Evolutionary conservation across 2,888 invertebrate genomes (phyloP).

Genomic region (Yponomeuta cagnagella): DNA sequence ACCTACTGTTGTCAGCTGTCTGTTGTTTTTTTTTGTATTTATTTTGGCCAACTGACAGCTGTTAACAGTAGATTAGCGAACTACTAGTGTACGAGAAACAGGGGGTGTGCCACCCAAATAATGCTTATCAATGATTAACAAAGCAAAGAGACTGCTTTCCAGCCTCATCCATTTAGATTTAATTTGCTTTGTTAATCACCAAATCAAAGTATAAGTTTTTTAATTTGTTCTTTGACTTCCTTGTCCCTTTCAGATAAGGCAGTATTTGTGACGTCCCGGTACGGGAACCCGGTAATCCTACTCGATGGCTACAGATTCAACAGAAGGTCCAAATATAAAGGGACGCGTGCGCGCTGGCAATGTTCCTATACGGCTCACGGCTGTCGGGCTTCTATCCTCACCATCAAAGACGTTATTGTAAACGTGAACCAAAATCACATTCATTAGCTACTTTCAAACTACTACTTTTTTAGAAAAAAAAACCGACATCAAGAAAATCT

Average conservation of each 20-base stretch:
- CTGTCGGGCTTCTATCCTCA: slow-evolving; percentile 32
- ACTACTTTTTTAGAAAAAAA: too few species aligned
- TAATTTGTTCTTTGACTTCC: too few species aligned
- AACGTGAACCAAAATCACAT: neutral
- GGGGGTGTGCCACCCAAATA: too few species aligned
- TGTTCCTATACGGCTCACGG: slow-evolving; percentile 24
- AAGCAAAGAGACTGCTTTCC: too few species aligned
- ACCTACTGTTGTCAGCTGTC: too few species aligned
- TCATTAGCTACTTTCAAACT: neutral
- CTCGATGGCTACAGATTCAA: slow-evolving; percentile 22
- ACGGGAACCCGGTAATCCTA: slow-evolving; percentile 32
- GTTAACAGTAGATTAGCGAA: too few species aligned
- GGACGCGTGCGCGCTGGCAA: slow-evolving; percentile 9
- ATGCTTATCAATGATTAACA: too few species aligned
- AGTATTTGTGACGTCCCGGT: slow-evolving; percentile 18
- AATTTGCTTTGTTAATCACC: neutral
- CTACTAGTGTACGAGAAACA: too few species aligned
- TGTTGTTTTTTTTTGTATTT: too few species aligned
- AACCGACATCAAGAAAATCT: too few species aligned
- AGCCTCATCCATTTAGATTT: too few species aligned
- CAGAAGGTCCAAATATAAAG: neutral
- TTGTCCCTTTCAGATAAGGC: slow-evolving; percentile 4
- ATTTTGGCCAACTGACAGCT: too few species aligned
- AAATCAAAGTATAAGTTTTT: neutral
- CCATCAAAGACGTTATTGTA: slow-evolving; percentile 25